phyloP scores from a whole-genome alignment of 2,797 vertebrate genomes.

The Rhinichthys osculus region DNA sequence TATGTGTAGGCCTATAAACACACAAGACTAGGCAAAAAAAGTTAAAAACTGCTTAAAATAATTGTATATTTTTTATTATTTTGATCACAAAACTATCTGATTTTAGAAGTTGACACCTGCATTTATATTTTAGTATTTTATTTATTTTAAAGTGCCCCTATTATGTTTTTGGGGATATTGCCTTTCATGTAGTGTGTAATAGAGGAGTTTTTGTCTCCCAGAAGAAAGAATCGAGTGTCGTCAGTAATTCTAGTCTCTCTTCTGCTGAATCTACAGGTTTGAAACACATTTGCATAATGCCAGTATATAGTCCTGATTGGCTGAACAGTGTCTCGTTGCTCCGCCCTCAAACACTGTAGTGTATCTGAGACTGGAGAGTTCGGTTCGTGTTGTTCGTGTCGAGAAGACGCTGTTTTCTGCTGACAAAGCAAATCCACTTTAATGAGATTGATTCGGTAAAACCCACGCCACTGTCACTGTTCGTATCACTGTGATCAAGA shows the following conservation, averaged over 20 bases:
- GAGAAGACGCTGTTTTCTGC: no score
- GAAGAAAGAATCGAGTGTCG: no score
- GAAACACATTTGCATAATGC: background rate
- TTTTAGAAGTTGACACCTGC: background rate
- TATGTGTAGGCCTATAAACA: background rate
- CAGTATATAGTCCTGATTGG: background rate
- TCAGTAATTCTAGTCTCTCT: background rate
- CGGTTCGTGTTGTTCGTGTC: no score
- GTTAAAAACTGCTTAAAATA: background rate
- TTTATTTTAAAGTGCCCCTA: background rate
- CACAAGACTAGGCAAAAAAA: background rate
- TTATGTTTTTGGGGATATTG: no score
- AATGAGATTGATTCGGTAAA: no score
- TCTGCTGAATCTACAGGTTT: background rate
- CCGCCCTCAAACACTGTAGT: background rate
- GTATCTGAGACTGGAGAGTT: background rate
- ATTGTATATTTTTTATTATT: background rate
- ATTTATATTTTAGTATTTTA: background rate
- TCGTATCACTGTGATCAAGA: no score
- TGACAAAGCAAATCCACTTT: no score
- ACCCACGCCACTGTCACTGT: no score
- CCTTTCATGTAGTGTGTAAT: no score
- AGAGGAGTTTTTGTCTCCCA: background rate
- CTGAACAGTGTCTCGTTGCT: background rate
- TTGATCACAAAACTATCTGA: background rate